A percentile compares a stretch with the other conserved stretches of the same genome.
phyloP scores from a whole-genome alignment of 2,113 vertebrate species.

The Fregetta grallaria region DNA sequence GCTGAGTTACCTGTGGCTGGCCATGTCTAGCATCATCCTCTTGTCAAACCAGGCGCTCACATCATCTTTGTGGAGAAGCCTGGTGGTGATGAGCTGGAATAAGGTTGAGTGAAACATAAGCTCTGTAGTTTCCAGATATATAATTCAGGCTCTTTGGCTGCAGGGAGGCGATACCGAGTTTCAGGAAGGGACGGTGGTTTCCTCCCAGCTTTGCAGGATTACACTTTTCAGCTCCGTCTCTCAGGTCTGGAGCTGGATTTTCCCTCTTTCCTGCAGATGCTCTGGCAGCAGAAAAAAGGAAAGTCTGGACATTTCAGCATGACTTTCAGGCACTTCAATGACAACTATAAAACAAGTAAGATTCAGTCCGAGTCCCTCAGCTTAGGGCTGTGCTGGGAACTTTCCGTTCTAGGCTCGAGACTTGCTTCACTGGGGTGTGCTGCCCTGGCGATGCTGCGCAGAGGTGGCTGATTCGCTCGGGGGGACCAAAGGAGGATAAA shows the following conservation, averaged over 20 bases:
- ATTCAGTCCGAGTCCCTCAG: conserved; percentile 60
- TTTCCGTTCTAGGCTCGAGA: conserved; percentile 23
- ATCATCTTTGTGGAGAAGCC: not conserved
- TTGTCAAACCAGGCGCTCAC: not conserved
- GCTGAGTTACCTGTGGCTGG: not conserved
- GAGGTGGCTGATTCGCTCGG: not conserved
- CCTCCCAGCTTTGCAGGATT: conserved; percentile 45
- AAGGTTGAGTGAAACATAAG: not conserved
- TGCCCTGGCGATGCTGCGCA: not conserved
- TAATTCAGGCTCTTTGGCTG: not conserved
- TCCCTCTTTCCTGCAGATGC: conserved; percentile 64
- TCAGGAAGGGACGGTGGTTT: not conserved
- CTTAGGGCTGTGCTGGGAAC: conserved; percentile 26
- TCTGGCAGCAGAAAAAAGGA: conserved; percentile 72
- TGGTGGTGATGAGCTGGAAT: not conserved
- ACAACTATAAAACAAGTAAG: conserved; percentile 63
- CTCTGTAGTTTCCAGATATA: not conserved
- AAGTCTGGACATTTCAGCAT: conserved; percentile 64
- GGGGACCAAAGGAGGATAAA: not conserved
- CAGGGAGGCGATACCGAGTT: not conserved
- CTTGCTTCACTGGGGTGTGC: not conserved
- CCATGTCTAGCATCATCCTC: not conserved
- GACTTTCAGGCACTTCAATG: conserved; percentile 64
- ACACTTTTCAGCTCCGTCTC: conserved; percentile 30
- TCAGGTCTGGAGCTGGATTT: conserved; percentile 61